Percentiles rank a stretch among this genome's conserved stretches.
phyloP scores from a whole-genome alignment of 2,113 vertebrate species.

The Conger conger region DNA sequence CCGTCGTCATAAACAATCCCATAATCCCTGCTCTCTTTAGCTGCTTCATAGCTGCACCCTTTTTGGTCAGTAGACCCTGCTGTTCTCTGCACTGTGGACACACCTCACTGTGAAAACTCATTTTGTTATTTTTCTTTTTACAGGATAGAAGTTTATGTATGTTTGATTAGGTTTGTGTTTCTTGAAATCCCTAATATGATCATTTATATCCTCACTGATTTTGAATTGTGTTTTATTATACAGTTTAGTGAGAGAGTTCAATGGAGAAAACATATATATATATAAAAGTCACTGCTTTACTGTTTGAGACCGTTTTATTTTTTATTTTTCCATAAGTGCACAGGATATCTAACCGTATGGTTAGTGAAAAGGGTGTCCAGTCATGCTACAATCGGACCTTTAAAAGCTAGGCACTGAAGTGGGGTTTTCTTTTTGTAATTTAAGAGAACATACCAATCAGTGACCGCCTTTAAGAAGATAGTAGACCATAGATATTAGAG shows the following conservation, averaged over 20 bases:
- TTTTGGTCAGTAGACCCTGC: not conserved
- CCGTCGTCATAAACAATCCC: not conserved
- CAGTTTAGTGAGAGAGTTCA: too few relatives aligned
- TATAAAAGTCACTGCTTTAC: not conserved
- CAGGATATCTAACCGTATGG: not conserved
- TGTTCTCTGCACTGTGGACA: not conserved
- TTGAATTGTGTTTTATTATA: too few relatives aligned
- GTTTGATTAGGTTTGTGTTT: not conserved
- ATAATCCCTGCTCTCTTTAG: not conserved
- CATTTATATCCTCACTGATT: not conserved
- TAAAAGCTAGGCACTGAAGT: not conserved
- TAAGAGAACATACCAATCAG: too few relatives aligned
- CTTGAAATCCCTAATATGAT: not conserved
- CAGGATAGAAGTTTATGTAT: not conserved
- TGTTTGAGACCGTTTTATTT: too few relatives aligned
- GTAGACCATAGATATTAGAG: too few relatives aligned
- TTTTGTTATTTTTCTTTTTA: not conserved
- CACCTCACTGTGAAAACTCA: not conserved
- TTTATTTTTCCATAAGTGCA: not conserved
- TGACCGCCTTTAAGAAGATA: too few relatives aligned
- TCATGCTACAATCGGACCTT: not conserved
- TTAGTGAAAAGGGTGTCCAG: not conserved
- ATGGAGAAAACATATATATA: too few relatives aligned
- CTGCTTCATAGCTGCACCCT: not conserved
- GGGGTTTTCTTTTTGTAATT: not conserved